Base-by-base conservation (phyloP, 1,140 invertebrate species). In the Epicauta chinensis region DNA sequence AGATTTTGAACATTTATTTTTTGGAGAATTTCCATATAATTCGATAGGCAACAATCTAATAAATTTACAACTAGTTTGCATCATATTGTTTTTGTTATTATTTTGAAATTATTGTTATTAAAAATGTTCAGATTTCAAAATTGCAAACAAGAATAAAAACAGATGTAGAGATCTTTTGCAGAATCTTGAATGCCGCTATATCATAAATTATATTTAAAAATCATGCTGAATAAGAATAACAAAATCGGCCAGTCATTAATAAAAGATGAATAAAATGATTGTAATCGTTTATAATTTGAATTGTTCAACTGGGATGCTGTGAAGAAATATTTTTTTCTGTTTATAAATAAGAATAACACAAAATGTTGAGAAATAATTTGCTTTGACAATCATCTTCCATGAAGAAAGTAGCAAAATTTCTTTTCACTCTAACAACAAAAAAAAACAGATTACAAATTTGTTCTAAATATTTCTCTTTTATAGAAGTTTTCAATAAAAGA, bases 171-270 rank as follows among this genome's bases (percentile, higher is more conserved):
- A n/a, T n/a, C n/a, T n/a, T n/a, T n/a, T n/a, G n/a, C n/a, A n/a
- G n/a, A n/a, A 37, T 47, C 37, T 37, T 38, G 9, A 16, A 12
- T 38, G 34, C 23, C 45, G 23, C 2, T 7, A 5, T n/a, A n/a
- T 23, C 7, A 23, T 23, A 37, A 47, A 37, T 47, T 47, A 47
- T 34, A 46, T 16, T 16, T 38, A 29, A 37, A 47, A 29, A 34
- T 47, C 34, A 47, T 47, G 45, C 45, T 47, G 45, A 47, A 17
- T 47, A 38, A 37, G 32, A 47, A 36, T 36, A 47, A 37, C 12
- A 47, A 34, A 47, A 16, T 47, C 34, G 45, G 37, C 45, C 45
- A 47, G 9, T 37, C 37, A 31, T 32, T 14, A 42, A 16, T 29
- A 39, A 14, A 16, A 23, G 10, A 23, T 23, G 23, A 23, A 23